Evolutionary conservation across 2,797 vertebrate species (phyloP), one percentile per base, ranked within the genome.

Genomic region (Sciurus vulgaris): DNA sequence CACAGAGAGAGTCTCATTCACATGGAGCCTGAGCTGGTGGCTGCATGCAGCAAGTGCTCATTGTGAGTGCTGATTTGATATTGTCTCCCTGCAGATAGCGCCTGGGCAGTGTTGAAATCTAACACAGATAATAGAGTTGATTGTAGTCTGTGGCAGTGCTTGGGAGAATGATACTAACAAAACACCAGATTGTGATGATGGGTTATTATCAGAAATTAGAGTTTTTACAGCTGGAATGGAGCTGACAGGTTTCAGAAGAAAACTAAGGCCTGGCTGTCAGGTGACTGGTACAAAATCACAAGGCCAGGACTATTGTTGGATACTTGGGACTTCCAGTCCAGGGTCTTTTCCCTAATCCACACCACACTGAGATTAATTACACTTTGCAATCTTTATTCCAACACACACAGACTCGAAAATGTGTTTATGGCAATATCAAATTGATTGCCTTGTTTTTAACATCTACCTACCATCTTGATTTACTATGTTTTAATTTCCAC

Each of bases 211-310:
- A 84, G 94, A 86, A 92, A 86, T 18, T 44, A 13, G 33, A 15
- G 24, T 70, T 86, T 69, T 70, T 76, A 47, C 9, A 86, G 72
- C 59, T 83, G 54, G n/a, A 72, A 74, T 44, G 20, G 59, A n/a
- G 74, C 35, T 26, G 84, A 47, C 77, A 92, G 44, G 24, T 90
- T 96, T 94, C 92, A 87, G 77, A 81, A 38, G 44, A 84, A 91
- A 93, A 67, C 30, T 10, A 38, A 93, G 30, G 76, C 79, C 56
- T 6, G 22, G 24, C 54, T 78, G 9, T 49, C 24, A 86, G 41
- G 30, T 70, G 33, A 74, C n/a, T n/a, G 72, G 30, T 72, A 51
- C 56, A 54, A 63, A 94, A 69, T 70, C 47, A n/a, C 33, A 35
- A 96, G 82, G 69, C 49, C 28, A 44, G 61, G 51, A 33, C 70